phyloP scores from a whole-genome alignment of 2,797 vertebrate species.

The Amazona ochrocephala region DNA sequence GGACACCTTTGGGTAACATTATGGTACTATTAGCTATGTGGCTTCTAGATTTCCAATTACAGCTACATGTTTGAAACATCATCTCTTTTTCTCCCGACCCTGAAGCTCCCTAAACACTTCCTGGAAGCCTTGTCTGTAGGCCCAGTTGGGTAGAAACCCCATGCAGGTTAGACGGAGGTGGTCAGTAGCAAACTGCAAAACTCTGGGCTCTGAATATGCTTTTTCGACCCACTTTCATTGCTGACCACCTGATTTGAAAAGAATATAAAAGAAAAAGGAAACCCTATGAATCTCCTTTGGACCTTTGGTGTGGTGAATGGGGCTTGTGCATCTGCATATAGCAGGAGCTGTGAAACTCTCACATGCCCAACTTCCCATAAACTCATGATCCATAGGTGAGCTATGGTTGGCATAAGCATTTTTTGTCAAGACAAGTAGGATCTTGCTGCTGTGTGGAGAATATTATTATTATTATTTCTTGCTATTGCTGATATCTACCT shows the following conservation, averaged over 20 bases:
- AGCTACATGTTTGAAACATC: neutral
- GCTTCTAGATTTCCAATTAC: neutral
- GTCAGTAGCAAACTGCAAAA: neutral
- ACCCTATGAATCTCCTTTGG: neutral
- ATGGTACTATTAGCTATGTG: neutral
- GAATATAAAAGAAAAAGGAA: neutral
- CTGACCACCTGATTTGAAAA: neutral
- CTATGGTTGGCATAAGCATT: neutral
- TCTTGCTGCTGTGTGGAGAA: neutral
- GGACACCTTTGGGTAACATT: fast-evolving
- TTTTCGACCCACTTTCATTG: neutral
- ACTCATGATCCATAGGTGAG: neutral
- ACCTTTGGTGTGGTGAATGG: neutral
- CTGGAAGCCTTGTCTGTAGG: neutral
- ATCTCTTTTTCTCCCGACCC: fast-evolving
- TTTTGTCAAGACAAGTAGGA: neutral
- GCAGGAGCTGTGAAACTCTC: neutral
- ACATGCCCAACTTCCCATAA: neutral
- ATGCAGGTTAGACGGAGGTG: fast-evolving
- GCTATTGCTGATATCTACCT: neutral
- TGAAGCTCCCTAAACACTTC: neutral
- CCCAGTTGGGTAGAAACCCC: neutral
- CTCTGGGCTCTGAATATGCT: neutral
- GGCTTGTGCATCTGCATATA: neutral
- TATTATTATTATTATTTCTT: neutral